Evolutionary conservation across 2,888 invertebrate species (phyloP), one percentile per base, ranked within the genome.

Genomic region (Nomada ferruginata): DNA sequence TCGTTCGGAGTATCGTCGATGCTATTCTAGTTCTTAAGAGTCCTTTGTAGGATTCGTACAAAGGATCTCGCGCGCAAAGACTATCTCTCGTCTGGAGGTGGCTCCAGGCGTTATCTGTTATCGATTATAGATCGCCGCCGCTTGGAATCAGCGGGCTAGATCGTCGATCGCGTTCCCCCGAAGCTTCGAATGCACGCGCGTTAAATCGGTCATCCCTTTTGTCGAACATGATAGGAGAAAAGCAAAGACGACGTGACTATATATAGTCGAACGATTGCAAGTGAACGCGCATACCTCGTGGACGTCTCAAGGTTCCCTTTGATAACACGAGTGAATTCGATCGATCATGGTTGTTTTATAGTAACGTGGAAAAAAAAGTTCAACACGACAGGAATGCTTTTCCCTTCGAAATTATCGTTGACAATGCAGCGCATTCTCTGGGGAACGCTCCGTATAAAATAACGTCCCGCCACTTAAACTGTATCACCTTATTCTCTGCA

Each of bases 401-500:
- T 15, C 66, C 23, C 13, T n/a, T 13, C 11, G 20, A 44, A 15
- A 44, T 69, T 13, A 57, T 36, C 36, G 36, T n/a, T 53, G 2
- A 7, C 18, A n/a, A 1, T 7, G 47, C 47, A 3, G 47, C 15
- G 3, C 47, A 13, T 47, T 47, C 47, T 15, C 15, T 0, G 15
- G 0, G 47, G 11, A 13, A 10, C 47, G 47, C 15, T 13, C 13
- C 47, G 47, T 4, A 3, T 47, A 15, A 47, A 47, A 15, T 47
- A 72, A 72, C 75, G 69, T 57, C 66, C 66, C 42, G 69, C 61
- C 76, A 18, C 76, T 85, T 80, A 85, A 87, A 80, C 71, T 60
- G 80, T 89, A 85, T 88, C 83, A 81, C 85, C 80, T 83, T 85
- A 61, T 79, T 85, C 84, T 55, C 79, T 79, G 85, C 84, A 82